Evolutionary conservation across 2,113 vertebrate species (phyloP).

Genomic region (Progne subis): DNA sequence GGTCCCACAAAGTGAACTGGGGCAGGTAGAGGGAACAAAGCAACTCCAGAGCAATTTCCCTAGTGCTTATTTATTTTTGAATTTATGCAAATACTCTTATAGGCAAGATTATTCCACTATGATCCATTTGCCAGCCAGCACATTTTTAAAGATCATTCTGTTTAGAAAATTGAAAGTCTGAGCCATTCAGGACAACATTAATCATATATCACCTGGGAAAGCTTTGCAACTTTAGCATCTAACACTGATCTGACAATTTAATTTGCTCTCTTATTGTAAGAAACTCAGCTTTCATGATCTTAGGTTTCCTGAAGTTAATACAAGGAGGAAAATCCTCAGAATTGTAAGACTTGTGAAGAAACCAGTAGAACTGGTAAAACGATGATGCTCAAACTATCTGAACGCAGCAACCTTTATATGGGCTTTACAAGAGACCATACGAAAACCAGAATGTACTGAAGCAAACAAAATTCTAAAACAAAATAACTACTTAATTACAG

Average conservation of each 20-base stretch:
- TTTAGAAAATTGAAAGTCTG: not conserved
- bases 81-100: not conserved
- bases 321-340: not conserved
- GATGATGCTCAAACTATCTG: not conserved
- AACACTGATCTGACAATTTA: not conserved
- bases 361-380: not conserved
- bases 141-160: not conserved
- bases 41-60: not conserved
- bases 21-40: not conserved
- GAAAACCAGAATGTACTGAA: not conserved
- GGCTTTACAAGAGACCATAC: not conserved
- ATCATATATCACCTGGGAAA: not conserved
- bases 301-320: not conserved
- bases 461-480: conserved; percentile 2
- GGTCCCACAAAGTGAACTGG: not conserved
- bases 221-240: not conserved
- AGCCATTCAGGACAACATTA: not conserved
- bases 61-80: not conserved
- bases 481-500: not conserved
- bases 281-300: not conserved
- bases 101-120: not conserved
- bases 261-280: not conserved
- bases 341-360: not conserved
- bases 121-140: not conserved
- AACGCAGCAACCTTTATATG: not conserved